These are phyloP conservation scores for Heterotis niloticus DNA, from an alignment of 2,113 vertebrate genomes.

Conservation along the genomic window DNA sequence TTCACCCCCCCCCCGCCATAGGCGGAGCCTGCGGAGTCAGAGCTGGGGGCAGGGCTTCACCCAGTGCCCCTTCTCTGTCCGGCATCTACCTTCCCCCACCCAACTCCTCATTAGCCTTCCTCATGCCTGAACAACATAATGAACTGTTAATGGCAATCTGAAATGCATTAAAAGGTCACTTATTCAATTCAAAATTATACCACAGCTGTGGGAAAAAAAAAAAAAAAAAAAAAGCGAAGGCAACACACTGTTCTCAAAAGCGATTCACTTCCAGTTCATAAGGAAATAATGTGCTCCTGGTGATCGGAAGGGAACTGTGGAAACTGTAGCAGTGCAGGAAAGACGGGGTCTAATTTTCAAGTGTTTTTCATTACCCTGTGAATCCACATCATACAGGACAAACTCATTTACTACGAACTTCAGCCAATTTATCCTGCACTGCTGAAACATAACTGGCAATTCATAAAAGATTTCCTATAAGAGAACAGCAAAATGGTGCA, in stretches of 20 bases:
- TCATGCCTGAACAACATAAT: conserved; percentile 54
- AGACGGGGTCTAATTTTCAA: no score
- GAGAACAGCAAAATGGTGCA: no score
- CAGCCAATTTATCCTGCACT: neutral
- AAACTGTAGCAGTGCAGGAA: no score
- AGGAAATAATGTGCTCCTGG: neutral
- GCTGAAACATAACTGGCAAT: neutral
- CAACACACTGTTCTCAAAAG: neutral
- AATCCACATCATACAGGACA: neutral
- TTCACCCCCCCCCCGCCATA: neutral
- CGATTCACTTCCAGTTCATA: conserved; percentile 6
- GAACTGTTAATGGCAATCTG: conserved; percentile 48
- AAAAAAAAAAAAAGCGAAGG: neutral
- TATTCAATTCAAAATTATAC: conserved; percentile 25
- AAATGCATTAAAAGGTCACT: conserved; percentile 44
- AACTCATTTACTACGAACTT: neutral
- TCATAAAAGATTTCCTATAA: no score
- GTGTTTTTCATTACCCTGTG: neutral
- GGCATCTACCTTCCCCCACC: neutral
- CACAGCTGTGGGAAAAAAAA: neutral
- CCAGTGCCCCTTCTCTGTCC: conserved; percentile 38
- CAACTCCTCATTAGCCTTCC: conserved; percentile 10
- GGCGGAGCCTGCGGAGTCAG: neutral
- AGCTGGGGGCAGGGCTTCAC: conserved; percentile 28
- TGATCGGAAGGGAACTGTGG: neutral